Percentiles rank a stretch among this genome's conserved stretches.
Evolutionary conservation across 2,113 vertebrate species (phyloP).

Genomic region (Toxotes chatareus): DNA sequence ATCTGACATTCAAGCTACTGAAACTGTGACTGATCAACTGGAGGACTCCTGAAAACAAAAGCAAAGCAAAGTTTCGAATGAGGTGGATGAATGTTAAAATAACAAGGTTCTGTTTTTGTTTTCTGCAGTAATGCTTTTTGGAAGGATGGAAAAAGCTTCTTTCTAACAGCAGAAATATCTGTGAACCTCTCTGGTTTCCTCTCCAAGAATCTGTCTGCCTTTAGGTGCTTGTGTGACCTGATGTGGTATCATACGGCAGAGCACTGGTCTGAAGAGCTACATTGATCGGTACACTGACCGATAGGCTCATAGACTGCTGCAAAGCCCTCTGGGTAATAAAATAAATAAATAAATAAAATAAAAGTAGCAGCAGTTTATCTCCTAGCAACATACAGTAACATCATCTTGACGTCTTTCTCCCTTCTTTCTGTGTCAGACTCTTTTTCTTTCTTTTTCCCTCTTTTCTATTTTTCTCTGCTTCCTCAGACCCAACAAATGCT

Average conservation of each 20-base stretch:
- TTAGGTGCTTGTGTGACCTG: constrained; percentile 43
- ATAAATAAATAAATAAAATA: not conserved
- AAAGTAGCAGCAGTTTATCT: constrained; percentile 59
- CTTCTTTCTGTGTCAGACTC: constrained; percentile 40
- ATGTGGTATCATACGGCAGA: constrained; percentile 53
- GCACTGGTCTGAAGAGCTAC: constrained; percentile 56
- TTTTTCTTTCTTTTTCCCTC: constrained; percentile 32
- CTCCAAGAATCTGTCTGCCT: constrained; percentile 33
- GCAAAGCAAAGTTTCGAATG: not conserved
- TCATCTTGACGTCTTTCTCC: constrained; percentile 47
- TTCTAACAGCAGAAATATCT: constrained; percentile 8
- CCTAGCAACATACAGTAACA: constrained; percentile 68
- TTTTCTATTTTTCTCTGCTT: constrained; percentile 24
- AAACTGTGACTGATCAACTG: not conserved
- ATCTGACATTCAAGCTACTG: not conserved
- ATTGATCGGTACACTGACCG: constrained; percentile 64
- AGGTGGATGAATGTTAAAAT: not conserved
- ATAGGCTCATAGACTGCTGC: constrained; percentile 48
- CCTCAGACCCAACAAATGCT: constrained; percentile 64
- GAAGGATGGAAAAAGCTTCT: not conserved
- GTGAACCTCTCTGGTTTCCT: constrained; percentile 38
- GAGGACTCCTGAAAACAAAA: not conserved
- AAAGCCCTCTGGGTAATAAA: constrained; percentile 57
- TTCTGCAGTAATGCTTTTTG: not conserved
- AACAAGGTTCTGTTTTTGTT: not conserved